Evolutionary conservation across 2,797 vertebrate species (phyloP).

Genomic region (Loris lydekkerianus): DNA sequence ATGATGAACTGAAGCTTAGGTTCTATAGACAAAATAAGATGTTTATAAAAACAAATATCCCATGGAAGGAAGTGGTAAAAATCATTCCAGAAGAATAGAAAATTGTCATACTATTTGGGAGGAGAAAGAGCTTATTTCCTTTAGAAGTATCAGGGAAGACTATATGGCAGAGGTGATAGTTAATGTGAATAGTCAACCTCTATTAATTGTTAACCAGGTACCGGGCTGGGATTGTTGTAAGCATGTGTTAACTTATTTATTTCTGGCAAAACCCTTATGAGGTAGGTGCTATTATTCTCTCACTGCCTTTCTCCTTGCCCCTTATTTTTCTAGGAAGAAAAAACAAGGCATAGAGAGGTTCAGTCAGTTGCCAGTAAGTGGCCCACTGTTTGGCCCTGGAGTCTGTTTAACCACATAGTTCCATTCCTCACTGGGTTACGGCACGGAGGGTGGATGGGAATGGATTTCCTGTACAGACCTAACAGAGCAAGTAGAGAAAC

Average conservation of each 20-base stretch:
- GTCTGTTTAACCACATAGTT: neutral
- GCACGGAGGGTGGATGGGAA: neutral
- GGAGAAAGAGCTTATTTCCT: constrained; percentile 3
- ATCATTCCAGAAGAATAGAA: constrained; percentile 6
- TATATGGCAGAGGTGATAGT: neutral
- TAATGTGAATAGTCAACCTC: neutral
- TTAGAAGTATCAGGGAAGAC: neutral
- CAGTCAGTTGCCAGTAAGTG: neutral
- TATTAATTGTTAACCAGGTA: constrained; percentile 19
- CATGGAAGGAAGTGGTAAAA: constrained; percentile 27
- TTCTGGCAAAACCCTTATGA: neutral
- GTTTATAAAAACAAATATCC: constrained; percentile 52
- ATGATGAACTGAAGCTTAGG: neutral
- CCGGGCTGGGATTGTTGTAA: neutral
- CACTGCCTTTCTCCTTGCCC: too few relatives aligned
- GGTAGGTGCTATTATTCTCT: neutral
- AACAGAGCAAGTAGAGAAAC: neutral
- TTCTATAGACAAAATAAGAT: constrained; percentile 10
- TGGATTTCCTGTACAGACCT: neutral
- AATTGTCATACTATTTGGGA: neutral
- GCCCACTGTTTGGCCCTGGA: neutral
- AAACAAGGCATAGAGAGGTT: neutral
- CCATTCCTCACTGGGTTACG: neutral
- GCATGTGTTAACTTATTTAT: neutral
- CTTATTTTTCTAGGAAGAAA: neutral